phyloP scores from a whole-genome alignment of 1,140 invertebrate genomes.

The Heterodera schachtii region DNA sequence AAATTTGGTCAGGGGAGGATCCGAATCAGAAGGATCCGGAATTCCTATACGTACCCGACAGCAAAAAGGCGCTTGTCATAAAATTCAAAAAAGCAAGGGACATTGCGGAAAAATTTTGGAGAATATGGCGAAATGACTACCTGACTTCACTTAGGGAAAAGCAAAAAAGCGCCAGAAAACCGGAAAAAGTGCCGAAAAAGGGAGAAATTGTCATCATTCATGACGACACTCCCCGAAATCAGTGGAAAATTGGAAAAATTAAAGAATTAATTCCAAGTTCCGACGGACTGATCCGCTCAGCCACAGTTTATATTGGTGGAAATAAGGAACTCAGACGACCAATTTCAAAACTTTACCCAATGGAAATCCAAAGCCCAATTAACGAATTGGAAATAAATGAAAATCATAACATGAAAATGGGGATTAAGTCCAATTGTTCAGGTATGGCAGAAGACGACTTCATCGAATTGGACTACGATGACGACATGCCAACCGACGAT shows the following conservation, averaged over 20 bases:
- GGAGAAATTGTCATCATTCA: slow-evolving; percentile 18
- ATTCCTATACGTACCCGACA: background rate
- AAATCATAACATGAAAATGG: background rate
- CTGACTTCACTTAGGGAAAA: slow-evolving; percentile 22
- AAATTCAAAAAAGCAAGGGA: background rate
- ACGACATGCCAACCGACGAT: too few relatives aligned
- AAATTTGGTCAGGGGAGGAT: background rate
- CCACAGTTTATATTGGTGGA: background rate
- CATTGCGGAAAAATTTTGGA: background rate
- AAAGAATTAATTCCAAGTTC: background rate
- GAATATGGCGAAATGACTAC: slow-evolving; percentile 28
- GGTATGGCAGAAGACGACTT: too few relatives aligned
- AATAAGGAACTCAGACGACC: background rate
- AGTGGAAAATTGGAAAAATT: slow-evolving; percentile 25
- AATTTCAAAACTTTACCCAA: background rate
- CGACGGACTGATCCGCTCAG: background rate
- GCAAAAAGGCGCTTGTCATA: background rate
- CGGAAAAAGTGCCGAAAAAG: background rate
- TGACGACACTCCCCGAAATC: background rate
- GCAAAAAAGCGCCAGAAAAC: background rate
- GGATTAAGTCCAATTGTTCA: too few relatives aligned
- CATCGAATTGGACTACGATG: too few relatives aligned
- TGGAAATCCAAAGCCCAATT: background rate
- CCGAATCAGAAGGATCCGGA: background rate
- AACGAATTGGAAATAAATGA: background rate